Evolutionary conservation across 2,113 vertebrate species (phyloP).

Genomic region (Litocranius walleri): DNA sequence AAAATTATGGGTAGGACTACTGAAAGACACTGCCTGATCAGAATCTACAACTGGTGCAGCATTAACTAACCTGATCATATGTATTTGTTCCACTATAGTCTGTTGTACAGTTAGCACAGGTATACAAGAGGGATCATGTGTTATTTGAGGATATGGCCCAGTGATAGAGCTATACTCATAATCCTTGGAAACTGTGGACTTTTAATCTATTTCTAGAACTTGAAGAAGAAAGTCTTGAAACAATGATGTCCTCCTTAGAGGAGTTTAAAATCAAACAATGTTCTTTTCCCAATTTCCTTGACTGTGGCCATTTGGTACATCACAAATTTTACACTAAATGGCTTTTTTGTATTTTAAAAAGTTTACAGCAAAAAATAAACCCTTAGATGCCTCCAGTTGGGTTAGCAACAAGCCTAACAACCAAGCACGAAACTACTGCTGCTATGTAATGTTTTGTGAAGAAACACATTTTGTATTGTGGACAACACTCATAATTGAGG

Average conservation of each 20-base stretch:
- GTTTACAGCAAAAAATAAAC: slow-evolving; percentile 48
- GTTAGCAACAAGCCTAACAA: slow-evolving; percentile 36
- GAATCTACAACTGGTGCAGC: background rate
- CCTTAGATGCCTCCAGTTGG: slow-evolving; percentile 36
- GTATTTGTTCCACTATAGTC: background rate
- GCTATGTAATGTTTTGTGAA: slow-evolving; percentile 29
- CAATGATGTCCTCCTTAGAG: background rate
- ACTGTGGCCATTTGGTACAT: background rate
- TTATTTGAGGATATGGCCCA: background rate
- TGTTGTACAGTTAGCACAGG: background rate
- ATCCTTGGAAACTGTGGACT: background rate
- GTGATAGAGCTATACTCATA: background rate
- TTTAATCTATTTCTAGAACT: background rate
- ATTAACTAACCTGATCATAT: background rate
- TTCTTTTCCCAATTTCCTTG: background rate
- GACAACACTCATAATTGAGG: slow-evolving; percentile 15
- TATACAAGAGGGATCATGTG: background rate
- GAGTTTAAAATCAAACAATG: slow-evolving; percentile 11
- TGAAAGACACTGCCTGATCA: background rate
- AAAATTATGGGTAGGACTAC: background rate
- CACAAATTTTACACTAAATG: slow-evolving; percentile 33
- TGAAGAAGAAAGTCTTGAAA: background rate
- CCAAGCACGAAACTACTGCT: background rate
- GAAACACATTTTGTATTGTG: slow-evolving; percentile 5
- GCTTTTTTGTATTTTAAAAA: slow-evolving; percentile 19